Conservation (phyloP, 2,888 invertebrate species). For the Theristus sp. region DNA sequence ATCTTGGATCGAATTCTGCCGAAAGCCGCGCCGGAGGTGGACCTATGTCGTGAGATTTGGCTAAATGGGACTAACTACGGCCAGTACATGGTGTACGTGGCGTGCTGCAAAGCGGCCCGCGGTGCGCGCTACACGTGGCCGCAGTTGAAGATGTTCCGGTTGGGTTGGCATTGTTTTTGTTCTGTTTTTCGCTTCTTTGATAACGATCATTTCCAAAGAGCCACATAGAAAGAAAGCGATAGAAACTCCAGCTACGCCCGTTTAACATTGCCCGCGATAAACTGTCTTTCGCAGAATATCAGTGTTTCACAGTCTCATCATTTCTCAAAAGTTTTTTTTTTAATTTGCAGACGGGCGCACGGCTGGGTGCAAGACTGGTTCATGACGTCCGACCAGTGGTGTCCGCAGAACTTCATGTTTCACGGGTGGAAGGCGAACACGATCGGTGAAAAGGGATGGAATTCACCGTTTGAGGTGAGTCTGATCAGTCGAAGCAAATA, state of each 20-base stretch:
- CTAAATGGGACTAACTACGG: constrained; percentile 18
- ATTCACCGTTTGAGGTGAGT: constrained; percentile 13
- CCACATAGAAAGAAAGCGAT: no score
- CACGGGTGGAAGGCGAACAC: constrained; percentile 18
- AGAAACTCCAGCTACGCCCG: no score
- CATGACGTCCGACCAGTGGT: constrained; percentile 14
- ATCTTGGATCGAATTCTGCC: constrained; percentile 16
- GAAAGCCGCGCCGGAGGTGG: constrained; percentile 12
- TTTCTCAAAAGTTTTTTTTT: not conserved
- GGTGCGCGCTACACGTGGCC: constrained; percentile 8
- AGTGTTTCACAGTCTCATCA: not conserved
- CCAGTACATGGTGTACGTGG: constrained; percentile 23
- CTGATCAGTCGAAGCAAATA: no score
- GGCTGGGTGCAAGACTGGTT: constrained; percentile 15
- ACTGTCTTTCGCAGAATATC: no score
- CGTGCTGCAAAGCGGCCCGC: constrained; percentile 18
- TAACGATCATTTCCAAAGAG: no score
- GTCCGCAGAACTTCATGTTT: constrained; percentile 17
- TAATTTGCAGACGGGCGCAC: not conserved
- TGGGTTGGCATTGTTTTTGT: not conserved
- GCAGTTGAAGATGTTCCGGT: not conserved
- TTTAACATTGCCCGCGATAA: no score
- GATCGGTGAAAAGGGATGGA: constrained; percentile 14
- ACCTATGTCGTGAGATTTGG: constrained; percentile 19
- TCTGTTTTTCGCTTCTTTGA: no score